Conservation (phyloP, 2,888 invertebrate genomes). For the Hylaea fasciaria region DNA sequence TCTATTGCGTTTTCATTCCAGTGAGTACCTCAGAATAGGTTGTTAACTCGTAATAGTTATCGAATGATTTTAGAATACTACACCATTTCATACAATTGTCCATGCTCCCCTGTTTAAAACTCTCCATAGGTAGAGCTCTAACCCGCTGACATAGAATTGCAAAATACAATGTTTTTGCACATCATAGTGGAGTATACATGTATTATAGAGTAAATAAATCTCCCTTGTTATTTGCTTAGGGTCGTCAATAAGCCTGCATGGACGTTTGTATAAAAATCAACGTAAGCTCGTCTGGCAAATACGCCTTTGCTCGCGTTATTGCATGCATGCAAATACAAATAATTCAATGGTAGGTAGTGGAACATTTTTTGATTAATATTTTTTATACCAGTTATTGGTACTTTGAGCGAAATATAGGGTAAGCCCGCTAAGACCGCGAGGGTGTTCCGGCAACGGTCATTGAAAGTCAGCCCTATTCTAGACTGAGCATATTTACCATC, state of each 20-base stretch:
- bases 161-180: slow-evolving; percentile 26
- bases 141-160: slow-evolving; percentile 16
- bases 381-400: no score
- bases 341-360: neutral
- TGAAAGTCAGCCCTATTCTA: no score
- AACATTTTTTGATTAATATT: no score
- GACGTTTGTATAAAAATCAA: slow-evolving; percentile 64
- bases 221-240: slow-evolving; percentile 65
- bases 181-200: slow-evolving; percentile 7
- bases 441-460: no score
- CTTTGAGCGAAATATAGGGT: no score
- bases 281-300: slow-evolving; percentile 53
- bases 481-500: no score
- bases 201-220: slow-evolving; percentile 57
- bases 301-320: slow-evolving; percentile 40
- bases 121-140: neutral
- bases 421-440: no score
- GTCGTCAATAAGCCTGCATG: slow-evolving; percentile 59
- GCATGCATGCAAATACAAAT: slow-evolving; percentile 27
- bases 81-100: slow-evolving; percentile 42
- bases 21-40: no score
- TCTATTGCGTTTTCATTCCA: no score
- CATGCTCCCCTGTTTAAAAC: slow-evolving; percentile 1
- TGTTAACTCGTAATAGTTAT: no score
- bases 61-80: slow-evolving; percentile 7